Base-by-base conservation (phyloP, 2,797 vertebrate species). In the Parauchenoglanis ngamensis region DNA sequence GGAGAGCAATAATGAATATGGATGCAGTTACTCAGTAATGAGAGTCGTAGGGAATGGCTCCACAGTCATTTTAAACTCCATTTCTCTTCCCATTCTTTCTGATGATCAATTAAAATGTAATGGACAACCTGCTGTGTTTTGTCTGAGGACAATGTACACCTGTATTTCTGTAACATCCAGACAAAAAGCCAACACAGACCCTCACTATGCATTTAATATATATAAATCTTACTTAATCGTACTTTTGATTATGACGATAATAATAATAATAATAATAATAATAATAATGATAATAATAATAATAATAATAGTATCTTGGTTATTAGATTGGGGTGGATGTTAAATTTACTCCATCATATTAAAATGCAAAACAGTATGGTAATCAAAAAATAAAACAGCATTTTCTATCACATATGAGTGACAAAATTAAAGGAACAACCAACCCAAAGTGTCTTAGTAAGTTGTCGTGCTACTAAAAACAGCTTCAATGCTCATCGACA, bases 1-100 rank as follows among this genome's bases (percentile, higher is more conserved):
- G 94, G 94, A 96, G 94, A 94, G 94, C 95, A 95, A 95, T 94
- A 95, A 95, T 95, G 95, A 96, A 95, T 94, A 95, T 94, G 93
- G 94, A 94, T 93, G 93, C 91, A 94, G 93, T 95, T 94, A 94
- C 90, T 92, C 92, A 91, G 91, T 95, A 95, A 96, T 95, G 94
- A 94, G 94, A 95, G 94, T 92, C 92, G 94, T 92, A 94, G 94
- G 92, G 94, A 96, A 95, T 95, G 94, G 92, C 95, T 94, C 92
- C 89, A 91, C 92, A 92, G 88, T 95, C 95, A 95, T 95, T 95
- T 95, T 94, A 94, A 94, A 94, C 93, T 93, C 93, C 93, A 94
- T 95, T 95, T 95, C 93, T 93, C 93, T 91, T 92, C 90, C 93
- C 94, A 90, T 95, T 95, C 89, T 90, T 94, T 95, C 91, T 96